phyloP scores from a whole-genome alignment of 2,888 invertebrate genomes.

The Spisula subtruncata region DNA sequence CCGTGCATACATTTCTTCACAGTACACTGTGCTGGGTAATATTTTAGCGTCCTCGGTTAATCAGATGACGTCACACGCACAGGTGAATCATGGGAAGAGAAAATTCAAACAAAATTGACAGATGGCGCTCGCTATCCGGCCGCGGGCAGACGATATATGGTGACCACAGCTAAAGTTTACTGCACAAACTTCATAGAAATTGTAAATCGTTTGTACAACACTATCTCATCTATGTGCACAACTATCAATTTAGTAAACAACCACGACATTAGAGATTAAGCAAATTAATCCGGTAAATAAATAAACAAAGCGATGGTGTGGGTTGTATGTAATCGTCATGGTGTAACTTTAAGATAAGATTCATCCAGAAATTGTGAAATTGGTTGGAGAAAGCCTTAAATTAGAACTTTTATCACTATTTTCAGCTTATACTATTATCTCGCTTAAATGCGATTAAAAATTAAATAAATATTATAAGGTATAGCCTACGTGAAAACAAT shows the following conservation, averaged over 20 bases:
- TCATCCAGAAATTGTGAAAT: neutral
- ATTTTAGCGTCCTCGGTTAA: neutral
- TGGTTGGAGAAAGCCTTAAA: neutral
- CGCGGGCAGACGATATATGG: conserved; percentile 15
- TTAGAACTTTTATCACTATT: conserved; percentile 1
- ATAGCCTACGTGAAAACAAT: no score
- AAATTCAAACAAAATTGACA: conserved; percentile 25
- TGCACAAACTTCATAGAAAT: neutral
- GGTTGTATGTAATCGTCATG: neutral
- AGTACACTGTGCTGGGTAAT: neutral
- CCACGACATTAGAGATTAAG: neutral
- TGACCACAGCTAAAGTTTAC: neutral
- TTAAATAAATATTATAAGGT: neutral
- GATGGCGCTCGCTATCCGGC: conserved; percentile 34
- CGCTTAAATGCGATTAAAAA: neutral
- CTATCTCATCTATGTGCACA: neutral
- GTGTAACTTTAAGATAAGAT: conserved; percentile 3
- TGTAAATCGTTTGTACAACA: neutral
- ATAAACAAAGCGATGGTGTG: neutral
- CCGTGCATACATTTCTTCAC: neutral
- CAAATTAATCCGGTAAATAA: conserved; percentile 19
- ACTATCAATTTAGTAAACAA: neutral
- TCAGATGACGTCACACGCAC: conserved; percentile 17
- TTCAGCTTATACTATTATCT: neutral
- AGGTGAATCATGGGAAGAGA: conserved; percentile 39